These are phyloP conservation scores for Agonum fuliginosum DNA, from an alignment of 2,888 invertebrate genomes.

Conservation along the genomic window DNA sequence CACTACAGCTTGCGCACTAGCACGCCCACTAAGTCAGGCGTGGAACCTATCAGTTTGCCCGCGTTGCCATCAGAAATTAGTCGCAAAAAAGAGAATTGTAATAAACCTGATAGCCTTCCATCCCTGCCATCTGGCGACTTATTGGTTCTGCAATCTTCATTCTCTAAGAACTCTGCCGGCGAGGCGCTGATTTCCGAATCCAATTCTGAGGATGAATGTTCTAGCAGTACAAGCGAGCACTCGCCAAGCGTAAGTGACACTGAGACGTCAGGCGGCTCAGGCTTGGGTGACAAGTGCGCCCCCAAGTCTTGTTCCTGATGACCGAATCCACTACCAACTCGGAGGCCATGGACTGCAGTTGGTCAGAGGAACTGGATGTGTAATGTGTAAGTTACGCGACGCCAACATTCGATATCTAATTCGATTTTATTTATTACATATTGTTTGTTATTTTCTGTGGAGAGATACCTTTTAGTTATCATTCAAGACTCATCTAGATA, in stretches of 20 bases:
- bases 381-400: slow-evolving; percentile 40
- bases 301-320: slow-evolving; percentile 57
- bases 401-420: slow-evolving; percentile 21
- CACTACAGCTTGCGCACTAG: slow-evolving; percentile 65
- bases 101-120: slow-evolving; percentile 55
- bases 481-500: slow-evolving; percentile 8
- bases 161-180: slow-evolving; percentile 81
- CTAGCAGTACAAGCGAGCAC: slow-evolving; percentile 67
- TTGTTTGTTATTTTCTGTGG: slow-evolving; percentile 46
- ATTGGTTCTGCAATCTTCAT: slow-evolving; percentile 66
- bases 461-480: slow-evolving; percentile 10
- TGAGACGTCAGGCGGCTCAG: slow-evolving; percentile 50
- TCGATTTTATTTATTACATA: slow-evolving; percentile 54
- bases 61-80: slow-evolving; percentile 71
- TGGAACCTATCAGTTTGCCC: slow-evolving; percentile 69
- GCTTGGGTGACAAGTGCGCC: slow-evolving; percentile 48
- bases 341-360: slow-evolving; percentile 64
- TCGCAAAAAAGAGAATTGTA: slow-evolving; percentile 64
- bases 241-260: slow-evolving; percentile 60
- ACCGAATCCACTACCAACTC: slow-evolving; percentile 60
- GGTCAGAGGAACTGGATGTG: slow-evolving; percentile 63
- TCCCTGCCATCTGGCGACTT: slow-evolving; percentile 58
- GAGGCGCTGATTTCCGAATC: slow-evolving; percentile 82
- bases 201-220: slow-evolving; percentile 77
- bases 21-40: slow-evolving; percentile 65